phyloP scores from a whole-genome alignment of 1,140 invertebrate species.

The Cotesia glomerata region DNA sequence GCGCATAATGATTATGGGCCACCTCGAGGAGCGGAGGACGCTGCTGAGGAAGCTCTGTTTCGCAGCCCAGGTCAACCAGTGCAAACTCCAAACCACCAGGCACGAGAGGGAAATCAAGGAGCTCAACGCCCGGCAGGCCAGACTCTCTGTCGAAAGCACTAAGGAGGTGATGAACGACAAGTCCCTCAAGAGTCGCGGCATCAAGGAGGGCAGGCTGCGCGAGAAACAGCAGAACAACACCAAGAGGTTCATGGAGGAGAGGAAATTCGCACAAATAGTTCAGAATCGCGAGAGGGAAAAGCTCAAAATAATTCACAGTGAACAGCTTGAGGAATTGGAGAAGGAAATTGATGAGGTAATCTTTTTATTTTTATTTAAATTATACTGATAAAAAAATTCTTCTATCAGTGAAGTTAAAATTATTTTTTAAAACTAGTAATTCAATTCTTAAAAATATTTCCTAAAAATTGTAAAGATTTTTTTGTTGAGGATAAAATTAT shows the following conservation, averaged over 20 bases:
- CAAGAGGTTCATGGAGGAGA: conserved; percentile 98
- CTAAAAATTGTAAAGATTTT: no score
- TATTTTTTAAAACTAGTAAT: not conserved
- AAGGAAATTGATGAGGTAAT: conserved; percentile 91
- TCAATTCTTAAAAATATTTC: no score
- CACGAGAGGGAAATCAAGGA: conserved; percentile 96
- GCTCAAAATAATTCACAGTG: conserved; percentile 88
- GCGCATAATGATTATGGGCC: conserved; percentile 82
- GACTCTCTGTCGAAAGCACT: conserved; percentile 94
- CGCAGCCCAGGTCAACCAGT: conserved; percentile 82
- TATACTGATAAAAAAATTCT: conserved; percentile 9
- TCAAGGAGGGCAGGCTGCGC: conserved; percentile 89
- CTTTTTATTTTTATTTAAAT: conserved; percentile 31
- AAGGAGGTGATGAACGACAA: conserved; percentile 96
- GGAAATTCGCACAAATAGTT: conserved; percentile 86
- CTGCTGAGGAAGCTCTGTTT: conserved; percentile 86
- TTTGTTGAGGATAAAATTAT: not conserved
- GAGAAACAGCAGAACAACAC: conserved; percentile 99
- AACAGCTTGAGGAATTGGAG: conserved; percentile 88
- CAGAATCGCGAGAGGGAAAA: conserved; percentile 94
- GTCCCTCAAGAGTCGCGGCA: conserved; percentile 95
- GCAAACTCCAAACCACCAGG: conserved; percentile 87
- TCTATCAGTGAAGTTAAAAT: no score
- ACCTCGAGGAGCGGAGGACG: conserved; percentile 85
- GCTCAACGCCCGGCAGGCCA: conserved; percentile 93